These are phyloP conservation scores for Drosophila rufa DNA, from an alignment of 1,140 invertebrate genomes.

Conservation along the genomic window DNA sequence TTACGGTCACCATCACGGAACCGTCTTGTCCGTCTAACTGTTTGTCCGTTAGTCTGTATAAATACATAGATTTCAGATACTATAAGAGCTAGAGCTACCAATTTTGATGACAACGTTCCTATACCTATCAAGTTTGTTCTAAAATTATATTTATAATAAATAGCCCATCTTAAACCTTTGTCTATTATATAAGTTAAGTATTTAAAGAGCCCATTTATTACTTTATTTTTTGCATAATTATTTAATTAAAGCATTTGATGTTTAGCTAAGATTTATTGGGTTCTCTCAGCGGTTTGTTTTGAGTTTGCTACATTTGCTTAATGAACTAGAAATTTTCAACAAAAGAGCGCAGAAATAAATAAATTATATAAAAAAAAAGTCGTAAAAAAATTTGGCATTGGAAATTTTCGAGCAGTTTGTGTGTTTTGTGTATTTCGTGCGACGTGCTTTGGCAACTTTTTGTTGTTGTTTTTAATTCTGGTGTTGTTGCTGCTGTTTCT, in stretches of 20 bases:
- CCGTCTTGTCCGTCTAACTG: no score
- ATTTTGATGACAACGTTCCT: no score
- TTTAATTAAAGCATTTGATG: neutral
- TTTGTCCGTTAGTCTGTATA: no score
- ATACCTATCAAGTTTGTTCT: no score
- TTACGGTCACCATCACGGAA: no score
- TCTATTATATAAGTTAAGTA: neutral
- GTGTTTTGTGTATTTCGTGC: slow-evolving; percentile 21
- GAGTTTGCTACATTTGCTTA: slow-evolving; percentile 1
- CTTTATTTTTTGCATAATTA: neutral
- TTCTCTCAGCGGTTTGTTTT: neutral
- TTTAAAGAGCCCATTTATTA: neutral
- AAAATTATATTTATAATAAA: neutral
- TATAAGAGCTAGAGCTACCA: no score
- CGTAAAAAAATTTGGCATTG: slow-evolving; percentile 66
- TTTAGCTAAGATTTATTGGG: neutral
- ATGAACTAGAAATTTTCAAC: slow-evolving; percentile 20
- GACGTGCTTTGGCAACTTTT: slow-evolving; percentile 61
- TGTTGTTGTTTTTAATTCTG: slow-evolving; percentile 38
- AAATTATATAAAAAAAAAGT: slow-evolving; percentile 21
- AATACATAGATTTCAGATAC: no score
- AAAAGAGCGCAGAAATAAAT: slow-evolving; percentile 21
- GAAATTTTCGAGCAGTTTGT: slow-evolving; percentile 41
- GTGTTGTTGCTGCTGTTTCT: slow-evolving; percentile 26
- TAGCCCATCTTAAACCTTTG: neutral